Evolutionary conservation across 2,888 invertebrate genomes (phyloP).

Genomic region (Archips crataeganus): DNA sequence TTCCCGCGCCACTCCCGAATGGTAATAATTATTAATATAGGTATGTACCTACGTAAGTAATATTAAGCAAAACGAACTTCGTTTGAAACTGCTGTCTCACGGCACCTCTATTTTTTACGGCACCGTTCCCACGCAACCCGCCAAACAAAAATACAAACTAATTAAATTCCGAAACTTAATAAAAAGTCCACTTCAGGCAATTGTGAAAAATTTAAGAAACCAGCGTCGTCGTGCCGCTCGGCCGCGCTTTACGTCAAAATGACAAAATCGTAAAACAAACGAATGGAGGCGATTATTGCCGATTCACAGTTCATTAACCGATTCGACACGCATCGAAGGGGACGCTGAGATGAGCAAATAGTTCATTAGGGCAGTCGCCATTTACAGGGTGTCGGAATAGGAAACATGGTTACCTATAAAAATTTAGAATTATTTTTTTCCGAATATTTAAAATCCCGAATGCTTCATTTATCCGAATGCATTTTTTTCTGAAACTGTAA

Average conservation of each 20-base stretch:
- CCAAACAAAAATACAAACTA: neutral
- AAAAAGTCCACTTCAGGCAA: constrained; percentile 5
- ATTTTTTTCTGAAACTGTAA: too few species aligned
- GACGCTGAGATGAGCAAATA: constrained; percentile 1
- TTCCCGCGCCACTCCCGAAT: too few species aligned
- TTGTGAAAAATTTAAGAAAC: constrained; percentile 20
- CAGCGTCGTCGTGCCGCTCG: constrained; percentile 9
- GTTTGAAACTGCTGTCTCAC: too few species aligned
- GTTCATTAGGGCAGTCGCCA: neutral
- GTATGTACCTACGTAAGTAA: too few species aligned
- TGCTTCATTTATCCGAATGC: too few species aligned
- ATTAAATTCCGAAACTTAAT: constrained; percentile 18
- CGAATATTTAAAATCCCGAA: too few species aligned
- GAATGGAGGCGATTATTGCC: constrained; percentile 2
- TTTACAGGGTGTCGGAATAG: too few species aligned
- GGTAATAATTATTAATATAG: too few species aligned
- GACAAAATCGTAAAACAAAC: constrained; percentile 19
- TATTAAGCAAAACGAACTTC: too few species aligned
- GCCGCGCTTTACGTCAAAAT: constrained; percentile 4
- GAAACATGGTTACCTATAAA: too few species aligned
- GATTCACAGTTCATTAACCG: constrained; percentile 20
- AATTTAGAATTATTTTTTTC: too few species aligned
- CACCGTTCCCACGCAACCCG: neutral
- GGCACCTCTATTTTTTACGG: too few species aligned
- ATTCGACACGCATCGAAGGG: neutral